These are phyloP conservation scores for Aphelocoma californica DNA, from an alignment of 2,797 vertebrate species.

Conservation along the genomic window DNA sequence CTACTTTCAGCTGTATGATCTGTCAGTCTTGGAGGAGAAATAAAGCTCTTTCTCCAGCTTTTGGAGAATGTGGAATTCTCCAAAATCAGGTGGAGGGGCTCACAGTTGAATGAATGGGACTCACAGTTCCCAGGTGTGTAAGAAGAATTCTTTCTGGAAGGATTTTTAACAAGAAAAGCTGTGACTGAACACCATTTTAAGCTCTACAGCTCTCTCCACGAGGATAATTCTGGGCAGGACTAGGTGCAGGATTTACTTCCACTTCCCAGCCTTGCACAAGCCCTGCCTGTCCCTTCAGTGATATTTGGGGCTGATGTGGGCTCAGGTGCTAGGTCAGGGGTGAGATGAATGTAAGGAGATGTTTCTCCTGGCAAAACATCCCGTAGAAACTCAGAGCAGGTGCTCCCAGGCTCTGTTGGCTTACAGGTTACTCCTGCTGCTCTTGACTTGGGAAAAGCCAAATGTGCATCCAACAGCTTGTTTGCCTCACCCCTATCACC, in stretches of 20 bases:
- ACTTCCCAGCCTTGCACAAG: background rate
- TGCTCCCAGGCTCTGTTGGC: background rate
- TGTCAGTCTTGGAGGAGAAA: background rate
- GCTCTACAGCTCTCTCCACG: background rate
- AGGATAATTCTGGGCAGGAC: background rate
- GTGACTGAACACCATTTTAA: background rate
- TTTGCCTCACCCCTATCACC: background rate
- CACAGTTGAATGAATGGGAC: background rate
- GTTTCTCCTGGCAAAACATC: background rate
- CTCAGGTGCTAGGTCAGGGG: background rate
- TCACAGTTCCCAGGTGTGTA: background rate
- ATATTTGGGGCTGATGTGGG: rapidly evolving
- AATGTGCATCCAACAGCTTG: background rate
- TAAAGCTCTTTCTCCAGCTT: background rate
- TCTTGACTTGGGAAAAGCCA: background rate
- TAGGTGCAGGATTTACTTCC: background rate
- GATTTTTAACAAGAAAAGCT: background rate
- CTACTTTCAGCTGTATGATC: background rate
- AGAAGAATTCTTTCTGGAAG: background rate
- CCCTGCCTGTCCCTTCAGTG: background rate
- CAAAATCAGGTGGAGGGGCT: background rate
- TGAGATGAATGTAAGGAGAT: background rate
- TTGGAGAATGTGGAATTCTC: background rate
- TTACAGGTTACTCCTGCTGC: background rate
- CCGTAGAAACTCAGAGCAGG: background rate